Conservation (phyloP, 2,113 vertebrate species). For the Rynchops niger region DNA sequence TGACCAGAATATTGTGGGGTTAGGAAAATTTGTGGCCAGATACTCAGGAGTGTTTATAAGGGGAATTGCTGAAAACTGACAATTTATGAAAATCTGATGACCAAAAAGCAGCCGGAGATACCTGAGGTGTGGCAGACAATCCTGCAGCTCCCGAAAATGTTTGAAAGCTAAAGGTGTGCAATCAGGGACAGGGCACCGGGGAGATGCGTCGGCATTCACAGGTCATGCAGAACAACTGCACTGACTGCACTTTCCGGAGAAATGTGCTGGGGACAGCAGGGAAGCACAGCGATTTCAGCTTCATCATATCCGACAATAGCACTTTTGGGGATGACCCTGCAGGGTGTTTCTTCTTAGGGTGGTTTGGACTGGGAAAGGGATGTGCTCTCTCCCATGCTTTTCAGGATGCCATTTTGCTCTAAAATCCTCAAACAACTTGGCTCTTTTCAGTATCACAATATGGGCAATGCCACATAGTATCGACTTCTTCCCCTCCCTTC, state of each 20-base stretch:
- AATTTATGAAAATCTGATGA: neutral
- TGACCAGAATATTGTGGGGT: neutral
- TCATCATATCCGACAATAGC: neutral
- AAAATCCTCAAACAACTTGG: neutral
- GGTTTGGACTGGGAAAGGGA: neutral
- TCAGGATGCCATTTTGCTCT: neutral
- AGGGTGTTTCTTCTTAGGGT: neutral
- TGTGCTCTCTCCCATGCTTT: neutral
- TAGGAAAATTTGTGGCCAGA: neutral
- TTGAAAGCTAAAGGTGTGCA: neutral
- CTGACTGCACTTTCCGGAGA: neutral
- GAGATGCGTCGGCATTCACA: neutral
- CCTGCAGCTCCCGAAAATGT: neutral
- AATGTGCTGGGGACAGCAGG: constrained; percentile 28
- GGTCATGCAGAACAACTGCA: constrained; percentile 36
- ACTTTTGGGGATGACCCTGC: neutral
- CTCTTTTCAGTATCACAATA: neutral
- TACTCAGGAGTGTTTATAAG: neutral
- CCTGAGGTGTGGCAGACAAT: neutral
- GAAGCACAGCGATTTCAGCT: neutral
- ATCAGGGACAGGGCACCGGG: neutral
- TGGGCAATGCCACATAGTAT: neutral
- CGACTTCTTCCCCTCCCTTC: neutral
- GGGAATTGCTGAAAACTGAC: neutral
- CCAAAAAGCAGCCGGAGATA: neutral